These are phyloP conservation scores for Bombus sylvicola DNA, from an alignment of 1,140 invertebrate genomes.

Conservation along the genomic window DNA sequence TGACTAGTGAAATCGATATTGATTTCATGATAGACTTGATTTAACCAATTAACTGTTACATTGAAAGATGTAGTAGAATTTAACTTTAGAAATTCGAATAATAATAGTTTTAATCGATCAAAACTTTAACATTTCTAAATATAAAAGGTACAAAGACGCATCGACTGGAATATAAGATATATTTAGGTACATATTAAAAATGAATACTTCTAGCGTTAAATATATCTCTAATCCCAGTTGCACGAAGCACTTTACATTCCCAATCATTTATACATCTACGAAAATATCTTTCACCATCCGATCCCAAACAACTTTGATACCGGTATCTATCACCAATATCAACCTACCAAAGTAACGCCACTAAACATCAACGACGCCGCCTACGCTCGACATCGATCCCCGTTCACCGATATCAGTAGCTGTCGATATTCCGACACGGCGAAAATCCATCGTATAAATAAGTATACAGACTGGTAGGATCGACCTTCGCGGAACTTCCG, in stretches of 20 bases:
- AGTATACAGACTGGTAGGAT: not conserved
- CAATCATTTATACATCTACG: not conserved
- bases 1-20: too few relatives aligned
- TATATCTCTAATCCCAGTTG: not conserved
- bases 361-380: not conserved
- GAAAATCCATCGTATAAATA: conserved; percentile 16
- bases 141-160: too few relatives aligned
- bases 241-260: not conserved
- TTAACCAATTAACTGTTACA: too few relatives aligned
- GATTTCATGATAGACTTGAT: too few relatives aligned
- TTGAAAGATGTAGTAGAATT: too few relatives aligned
- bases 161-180: too few relatives aligned
- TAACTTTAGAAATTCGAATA: too few relatives aligned
- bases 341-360: not conserved
- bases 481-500: conserved; percentile 8
- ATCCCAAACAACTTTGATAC: not conserved
- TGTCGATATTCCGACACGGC: not conserved
- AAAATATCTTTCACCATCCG: not conserved
- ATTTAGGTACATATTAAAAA: too few relatives aligned
- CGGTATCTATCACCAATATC: not conserved
- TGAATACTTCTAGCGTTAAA: too few relatives aligned
- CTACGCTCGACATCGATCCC: conserved; percentile 1
- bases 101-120: too few relatives aligned
- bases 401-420: not conserved
- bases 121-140: too few relatives aligned